phyloP scores from a whole-genome alignment of 2,888 invertebrate genomes.

The Laothoe populi region DNA sequence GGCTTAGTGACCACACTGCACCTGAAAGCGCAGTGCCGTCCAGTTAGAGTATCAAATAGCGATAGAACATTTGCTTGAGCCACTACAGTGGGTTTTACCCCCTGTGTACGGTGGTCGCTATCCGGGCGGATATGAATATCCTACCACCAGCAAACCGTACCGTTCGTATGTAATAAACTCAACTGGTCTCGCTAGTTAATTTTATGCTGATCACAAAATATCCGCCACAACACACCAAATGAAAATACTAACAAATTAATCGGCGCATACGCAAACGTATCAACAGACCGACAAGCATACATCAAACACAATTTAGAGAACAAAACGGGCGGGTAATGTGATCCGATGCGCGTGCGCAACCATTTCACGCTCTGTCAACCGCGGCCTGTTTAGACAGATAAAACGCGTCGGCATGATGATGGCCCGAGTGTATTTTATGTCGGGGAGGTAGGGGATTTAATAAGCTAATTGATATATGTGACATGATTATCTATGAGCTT shows the following conservation, averaged over 20 bases:
- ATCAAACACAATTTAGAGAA: conserved; percentile 32
- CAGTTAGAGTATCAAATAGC: too few species aligned
- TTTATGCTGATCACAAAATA: too few species aligned
- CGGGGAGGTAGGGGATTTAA: conserved; percentile 5
- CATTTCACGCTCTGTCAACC: conserved; percentile 46
- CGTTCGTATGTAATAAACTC: too few species aligned
- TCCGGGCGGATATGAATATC: too few species aligned
- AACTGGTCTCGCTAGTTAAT: too few species aligned
- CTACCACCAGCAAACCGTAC: too few species aligned
- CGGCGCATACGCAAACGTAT: conserved; percentile 4
- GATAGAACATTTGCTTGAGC: too few species aligned
- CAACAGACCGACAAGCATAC: conserved; percentile 25
- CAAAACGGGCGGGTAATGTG: conserved; percentile 31
- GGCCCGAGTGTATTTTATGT: background rate
- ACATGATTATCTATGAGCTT: too few species aligned
- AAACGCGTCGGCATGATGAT: conserved; percentile 15
- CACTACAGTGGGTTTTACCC: too few species aligned
- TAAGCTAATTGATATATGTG: background rate
- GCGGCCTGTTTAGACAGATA: conserved; percentile 30
- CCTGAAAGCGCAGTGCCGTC: too few species aligned
- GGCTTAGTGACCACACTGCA: too few species aligned
- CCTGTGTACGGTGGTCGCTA: too few species aligned
- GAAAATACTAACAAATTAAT: conserved; percentile 21
- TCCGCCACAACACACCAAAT: background rate
- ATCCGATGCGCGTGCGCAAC: conserved; percentile 40